Evolutionary conservation across 2,113 vertebrate species (phyloP).

Genomic region (Lates calcarifer): DNA sequence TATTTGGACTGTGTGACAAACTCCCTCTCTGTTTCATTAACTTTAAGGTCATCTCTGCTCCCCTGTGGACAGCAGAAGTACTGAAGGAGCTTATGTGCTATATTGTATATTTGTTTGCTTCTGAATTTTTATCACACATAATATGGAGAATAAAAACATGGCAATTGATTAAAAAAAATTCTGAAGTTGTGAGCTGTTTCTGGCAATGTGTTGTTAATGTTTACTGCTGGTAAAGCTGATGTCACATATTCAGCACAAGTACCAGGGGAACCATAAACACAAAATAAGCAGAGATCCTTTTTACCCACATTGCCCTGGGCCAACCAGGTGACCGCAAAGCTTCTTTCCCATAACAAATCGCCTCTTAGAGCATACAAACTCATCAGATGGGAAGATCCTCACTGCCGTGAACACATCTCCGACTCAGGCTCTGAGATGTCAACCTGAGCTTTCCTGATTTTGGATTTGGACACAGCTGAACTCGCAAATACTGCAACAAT

Average conservation of each 20-base stretch:
- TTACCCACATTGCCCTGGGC: slow-evolving; percentile 69
- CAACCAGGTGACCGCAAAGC: slow-evolving; percentile 64
- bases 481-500: slow-evolving; percentile 68
- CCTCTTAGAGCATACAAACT: slow-evolving; percentile 19
- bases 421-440: not conserved
- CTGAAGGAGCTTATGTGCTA: slow-evolving; percentile 18
- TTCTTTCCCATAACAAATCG: slow-evolving; percentile 75
- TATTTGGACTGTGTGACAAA: slow-evolving; percentile 3
- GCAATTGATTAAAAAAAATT: not conserved
- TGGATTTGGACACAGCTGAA: slow-evolving; percentile 15
- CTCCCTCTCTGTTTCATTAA: not conserved
- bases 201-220: slow-evolving; percentile 14
- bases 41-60: slow-evolving; percentile 46
- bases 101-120: not conserved
- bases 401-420: not conserved
- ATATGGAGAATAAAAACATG: slow-evolving; percentile 32
- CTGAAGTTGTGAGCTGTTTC: not conserved
- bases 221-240: slow-evolving; percentile 24
- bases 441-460: not conserved
- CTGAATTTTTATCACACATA: not conserved
- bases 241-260: slow-evolving; percentile 28
- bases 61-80: slow-evolving; percentile 54
- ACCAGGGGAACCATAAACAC: slow-evolving; percentile 75
- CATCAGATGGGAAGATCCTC: slow-evolving; percentile 8
- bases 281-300: slow-evolving; percentile 64